Base-by-base conservation (phyloP, 2,113 vertebrate genomes). In the Craseonycteris thonglongyai region DNA sequence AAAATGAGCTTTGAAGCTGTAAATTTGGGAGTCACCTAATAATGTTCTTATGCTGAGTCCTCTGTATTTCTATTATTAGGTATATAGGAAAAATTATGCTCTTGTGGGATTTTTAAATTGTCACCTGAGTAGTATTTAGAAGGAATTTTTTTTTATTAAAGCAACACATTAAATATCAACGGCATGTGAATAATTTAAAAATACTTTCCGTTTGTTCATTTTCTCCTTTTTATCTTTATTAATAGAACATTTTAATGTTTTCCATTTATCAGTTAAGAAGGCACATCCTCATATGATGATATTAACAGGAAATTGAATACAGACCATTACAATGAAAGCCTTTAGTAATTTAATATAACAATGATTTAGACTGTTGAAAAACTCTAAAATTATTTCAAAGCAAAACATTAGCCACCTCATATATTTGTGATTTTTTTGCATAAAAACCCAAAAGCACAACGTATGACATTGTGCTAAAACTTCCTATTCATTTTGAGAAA, bases 221-320 rank as follows among this genome's bases (percentile, higher is more conserved):
- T 98, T 79, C 85, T 97, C 94, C 94, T 97, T 96, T 98, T 94
- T 75, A 91, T 83, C 87, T 94, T 95, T 85, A 92, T 96, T 92
- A 98, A 97, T 90, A 97, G 96, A 93, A 81, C 71, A 93, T 96
- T 96, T 96, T 84, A 93, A 94, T 97, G 58, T 97, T 96, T 91
- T 96, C 90, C 65, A 92, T 96, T 96, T 96, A 84, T 78, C 83
- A 95, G 83, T 93, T 80, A 56, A 95, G 92, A 96, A 96, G 74
- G 96, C 69, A 19, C 71, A 97, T 97, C 69, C 72, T 96, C 81
- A 59, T 72, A 91, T 93, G 75, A 68, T 87, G 97, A 94, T 83
- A 96, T 97, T 97, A 97, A 97, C 72, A 97, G 94, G 95, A 97
- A 97, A 97, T 97, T 97, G 94, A 97, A 95, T 96, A 93, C 91